A percentile compares a stretch with the other conserved stretches of the same genome.
These are phyloP conservation scores for Liopterus haemorrhoidalis DNA, from an alignment of 2,888 invertebrate genomes.

Conservation along the genomic window DNA sequence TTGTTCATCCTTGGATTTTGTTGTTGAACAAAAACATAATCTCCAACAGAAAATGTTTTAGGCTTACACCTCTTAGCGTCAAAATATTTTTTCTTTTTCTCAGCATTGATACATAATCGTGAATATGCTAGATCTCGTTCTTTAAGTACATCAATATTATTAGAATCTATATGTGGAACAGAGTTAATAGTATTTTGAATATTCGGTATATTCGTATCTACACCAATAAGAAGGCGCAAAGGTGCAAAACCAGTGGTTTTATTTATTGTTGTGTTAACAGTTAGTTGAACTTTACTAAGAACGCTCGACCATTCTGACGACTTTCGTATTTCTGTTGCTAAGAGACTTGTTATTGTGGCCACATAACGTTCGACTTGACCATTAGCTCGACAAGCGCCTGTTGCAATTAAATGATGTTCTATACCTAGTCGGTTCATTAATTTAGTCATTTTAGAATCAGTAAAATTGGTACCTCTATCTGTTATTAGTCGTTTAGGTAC, in stretches of 20 bases:
- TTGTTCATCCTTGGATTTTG: not conserved
- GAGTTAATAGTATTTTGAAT: conserved; percentile 17
- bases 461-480: conserved; percentile 26
- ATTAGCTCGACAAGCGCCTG: conserved; percentile 8
- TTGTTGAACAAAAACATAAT: conserved; percentile 1
- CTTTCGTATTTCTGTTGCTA: conserved; percentile 6
- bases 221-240: conserved; percentile 8
- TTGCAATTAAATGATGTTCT: conserved; percentile 21
- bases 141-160: not conserved
- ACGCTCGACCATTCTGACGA: conserved; percentile 19
- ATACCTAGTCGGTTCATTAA: conserved; percentile 13
- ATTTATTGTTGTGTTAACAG: conserved; percentile 15
- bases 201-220: conserved; percentile 4
- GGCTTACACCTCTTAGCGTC: not conserved
- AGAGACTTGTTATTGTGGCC: conserved; percentile 2
- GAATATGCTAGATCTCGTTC: not conserved
- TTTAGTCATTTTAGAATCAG: conserved; percentile 19
- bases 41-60: not conserved
- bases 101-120: not conserved
- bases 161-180: conserved; percentile 17
- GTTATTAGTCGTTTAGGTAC: conserved; percentile 13
- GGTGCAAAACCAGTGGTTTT: conserved; percentile 18
- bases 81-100: not conserved
- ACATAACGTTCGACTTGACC: conserved; percentile 18
- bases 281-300: conserved; percentile 12